Evolutionary conservation across 2,797 vertebrate genomes (phyloP), one percentile per base, ranked within the genome.

Genomic region (Bradypodion ventrale): DNA sequence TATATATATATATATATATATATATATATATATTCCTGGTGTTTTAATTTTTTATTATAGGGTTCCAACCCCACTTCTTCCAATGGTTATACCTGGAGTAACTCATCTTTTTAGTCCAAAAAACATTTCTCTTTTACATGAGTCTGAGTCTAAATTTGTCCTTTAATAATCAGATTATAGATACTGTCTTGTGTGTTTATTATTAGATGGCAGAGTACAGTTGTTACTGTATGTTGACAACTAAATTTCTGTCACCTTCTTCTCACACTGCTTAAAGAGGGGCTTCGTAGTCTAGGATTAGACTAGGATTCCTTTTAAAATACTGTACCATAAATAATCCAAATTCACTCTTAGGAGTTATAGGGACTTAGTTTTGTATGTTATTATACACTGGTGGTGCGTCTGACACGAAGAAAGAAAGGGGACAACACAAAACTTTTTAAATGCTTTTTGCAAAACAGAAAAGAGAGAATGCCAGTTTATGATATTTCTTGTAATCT

Each of bases 101-200:
- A 4, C 52, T 74, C 21, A 83, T 6, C 75, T 75, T 44, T 49
- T 76, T 42, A 88, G 40, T 74, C 74, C 3, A 0, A 21, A 8
- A 49, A 8, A 49, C 13, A 49, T 37, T 37, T 37, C 37, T 49
- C 46, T 49, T 80, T 21, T 70, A 25, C 69, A 69, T 60, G 73
- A 35, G 40, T 56, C 70, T n/a, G n/a, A 42, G 6, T 16, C 69
- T 91, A 84, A 88, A 82, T 75, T 7, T 0, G 0, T 69, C 70
- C 76, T 3, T 42, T 85, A 62, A 85, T 86, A 85, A 86, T 59
- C 40, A 29, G 46, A 60, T 70, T 52, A 27, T 81, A 74, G 78
- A 86, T 82, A 73, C 32, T 75, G 59, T 80, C 78, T 49, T 80
- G 83, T 60, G 83, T 84, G 79, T 86, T 85, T 83, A 59, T 87